These are phyloP conservation scores for Ptilodon capucinus DNA, from an alignment of 2,888 invertebrate species.

Conservation along the genomic window DNA sequence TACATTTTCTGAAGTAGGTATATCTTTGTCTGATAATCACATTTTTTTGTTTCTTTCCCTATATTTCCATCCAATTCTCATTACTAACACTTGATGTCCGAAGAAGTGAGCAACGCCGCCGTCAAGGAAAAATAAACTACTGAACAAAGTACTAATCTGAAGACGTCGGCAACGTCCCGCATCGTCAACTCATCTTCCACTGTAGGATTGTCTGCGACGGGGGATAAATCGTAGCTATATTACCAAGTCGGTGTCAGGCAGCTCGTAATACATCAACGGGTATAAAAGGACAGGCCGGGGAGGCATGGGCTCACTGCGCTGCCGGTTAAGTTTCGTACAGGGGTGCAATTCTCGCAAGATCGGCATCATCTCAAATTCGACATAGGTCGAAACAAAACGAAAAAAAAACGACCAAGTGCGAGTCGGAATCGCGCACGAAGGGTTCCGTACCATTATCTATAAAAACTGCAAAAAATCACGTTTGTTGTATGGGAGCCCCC, in stretches of 20 bases:
- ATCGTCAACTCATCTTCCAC: constrained; percentile 55
- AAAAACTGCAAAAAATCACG: no score
- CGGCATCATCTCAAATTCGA: no score
- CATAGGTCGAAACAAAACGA: no score
- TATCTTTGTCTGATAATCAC: neutral
- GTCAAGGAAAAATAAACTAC: neutral
- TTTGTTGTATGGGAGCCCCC: no score
- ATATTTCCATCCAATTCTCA: neutral
- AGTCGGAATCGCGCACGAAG: no score
- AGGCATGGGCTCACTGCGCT: constrained; percentile 22
- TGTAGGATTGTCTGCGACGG: constrained; percentile 54
- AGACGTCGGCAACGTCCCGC: constrained; percentile 34
- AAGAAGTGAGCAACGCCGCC: neutral
- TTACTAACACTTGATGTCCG: neutral
- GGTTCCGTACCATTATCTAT: no score
- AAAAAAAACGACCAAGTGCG: no score
- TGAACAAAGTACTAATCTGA: constrained; percentile 40
- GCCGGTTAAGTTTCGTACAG: constrained; percentile 35
- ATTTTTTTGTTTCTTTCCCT: neutral
- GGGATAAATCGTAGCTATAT: constrained; percentile 68
- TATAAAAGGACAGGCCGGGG: constrained; percentile 52
- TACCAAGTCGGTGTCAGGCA: constrained; percentile 61
- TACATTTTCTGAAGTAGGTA: neutral
- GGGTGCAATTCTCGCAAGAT: no score
- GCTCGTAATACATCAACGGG: constrained; percentile 65